Percentiles rank a stretch among this genome's conserved stretches.
phyloP scores from a whole-genome alignment of 2,797 vertebrate genomes.

The Chaetophractus vellerosus region DNA sequence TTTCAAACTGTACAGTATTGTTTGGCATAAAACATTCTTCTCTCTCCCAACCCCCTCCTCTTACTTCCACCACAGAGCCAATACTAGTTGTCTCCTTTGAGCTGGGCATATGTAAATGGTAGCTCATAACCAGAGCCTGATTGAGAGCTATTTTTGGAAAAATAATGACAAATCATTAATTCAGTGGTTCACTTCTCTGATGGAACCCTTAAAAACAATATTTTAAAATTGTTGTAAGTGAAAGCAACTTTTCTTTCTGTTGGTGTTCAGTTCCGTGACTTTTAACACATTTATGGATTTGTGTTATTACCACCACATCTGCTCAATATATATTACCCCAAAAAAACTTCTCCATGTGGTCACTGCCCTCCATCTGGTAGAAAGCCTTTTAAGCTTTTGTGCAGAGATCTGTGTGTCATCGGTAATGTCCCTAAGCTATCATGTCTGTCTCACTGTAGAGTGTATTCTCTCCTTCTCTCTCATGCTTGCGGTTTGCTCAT shows the following conservation, averaged over 20 bases:
- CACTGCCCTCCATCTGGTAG: background rate
- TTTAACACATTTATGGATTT: background rate
- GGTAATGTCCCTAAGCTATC: background rate
- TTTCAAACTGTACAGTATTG: slow-evolving; percentile 58
- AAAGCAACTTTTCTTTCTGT: background rate
- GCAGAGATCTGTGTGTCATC: background rate
- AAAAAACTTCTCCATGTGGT: background rate
- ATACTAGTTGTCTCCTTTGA: slow-evolving; percentile 30
- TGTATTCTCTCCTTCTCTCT: background rate
- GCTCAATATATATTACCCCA: background rate
- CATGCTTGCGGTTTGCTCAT: background rate
- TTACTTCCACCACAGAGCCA: background rate
- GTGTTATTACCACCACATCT: too few relatives aligned
- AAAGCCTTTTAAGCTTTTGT: background rate
- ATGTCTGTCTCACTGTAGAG: background rate
- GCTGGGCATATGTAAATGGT: background rate
- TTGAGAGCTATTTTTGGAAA: slow-evolving; percentile 60
- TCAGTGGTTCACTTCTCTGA: slow-evolving; percentile 16
- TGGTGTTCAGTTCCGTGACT: background rate
- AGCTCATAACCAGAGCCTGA: background rate
- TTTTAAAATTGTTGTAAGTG: background rate
- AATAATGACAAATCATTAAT: slow-evolving; percentile 48
- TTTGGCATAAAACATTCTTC: slow-evolving; percentile 47
- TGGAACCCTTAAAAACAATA: background rate
- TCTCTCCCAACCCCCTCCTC: background rate